These are phyloP conservation scores for Pampusana beccarii DNA, from an alignment of 2,113 vertebrate genomes.

Conservation along the genomic window DNA sequence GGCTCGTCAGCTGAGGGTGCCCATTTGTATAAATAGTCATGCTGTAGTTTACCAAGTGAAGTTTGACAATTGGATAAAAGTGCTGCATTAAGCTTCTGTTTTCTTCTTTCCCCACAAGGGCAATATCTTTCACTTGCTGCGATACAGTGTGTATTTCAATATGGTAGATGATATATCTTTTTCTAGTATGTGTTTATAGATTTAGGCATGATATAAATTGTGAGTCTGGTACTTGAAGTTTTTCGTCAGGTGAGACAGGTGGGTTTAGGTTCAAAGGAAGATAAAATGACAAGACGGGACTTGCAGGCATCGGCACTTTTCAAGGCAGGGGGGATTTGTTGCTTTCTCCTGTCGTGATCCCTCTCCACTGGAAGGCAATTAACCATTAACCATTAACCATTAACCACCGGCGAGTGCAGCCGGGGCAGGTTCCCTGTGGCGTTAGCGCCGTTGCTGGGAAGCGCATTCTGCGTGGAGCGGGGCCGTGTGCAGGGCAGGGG, in stretches of 20 bases:
- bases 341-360: background rate
- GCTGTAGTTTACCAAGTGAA: background rate
- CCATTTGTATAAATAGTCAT: background rate
- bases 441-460: background rate
- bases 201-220: background rate
- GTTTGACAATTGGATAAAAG: background rate
- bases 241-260: background rate
- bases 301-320: background rate
- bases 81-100: background rate
- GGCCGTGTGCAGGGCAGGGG: fast-evolving
- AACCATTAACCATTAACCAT: slow-evolving; percentile 31
- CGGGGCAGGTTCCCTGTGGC: fast-evolving
- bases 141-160: background rate
- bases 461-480: fast-evolving
- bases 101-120: background rate
- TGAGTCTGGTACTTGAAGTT: background rate
- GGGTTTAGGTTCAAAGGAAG: background rate
- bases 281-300: background rate
- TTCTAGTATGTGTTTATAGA: background rate
- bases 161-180: background rate
- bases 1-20: background rate
- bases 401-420: background rate
- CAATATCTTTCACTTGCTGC: background rate
- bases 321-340: background rate
- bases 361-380: background rate